Conservation (phyloP, 1,140 invertebrate species). For the Drosophila willistoni region DNA sequence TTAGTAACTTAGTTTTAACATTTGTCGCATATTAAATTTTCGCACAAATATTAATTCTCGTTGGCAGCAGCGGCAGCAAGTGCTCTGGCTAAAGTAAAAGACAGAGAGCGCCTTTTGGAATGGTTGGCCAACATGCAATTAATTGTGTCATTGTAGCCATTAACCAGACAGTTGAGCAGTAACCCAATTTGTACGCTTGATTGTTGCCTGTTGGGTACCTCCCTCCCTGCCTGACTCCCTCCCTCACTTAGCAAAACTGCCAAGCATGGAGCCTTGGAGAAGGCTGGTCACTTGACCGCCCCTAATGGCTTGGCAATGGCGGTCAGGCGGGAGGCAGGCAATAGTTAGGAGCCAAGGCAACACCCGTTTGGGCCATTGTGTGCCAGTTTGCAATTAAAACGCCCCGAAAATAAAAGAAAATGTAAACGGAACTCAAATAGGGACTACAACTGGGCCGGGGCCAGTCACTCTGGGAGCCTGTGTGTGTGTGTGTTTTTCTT, state of each 20-base stretch:
- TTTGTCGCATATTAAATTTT: constrained; percentile 70
- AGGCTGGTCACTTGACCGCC: constrained; percentile 49
- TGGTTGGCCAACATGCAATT: constrained; percentile 68
- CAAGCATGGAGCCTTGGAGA: background rate
- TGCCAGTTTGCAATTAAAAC: constrained; percentile 75
- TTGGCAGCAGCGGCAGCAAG: constrained; percentile 39
- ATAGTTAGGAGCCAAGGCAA: constrained; percentile 31
- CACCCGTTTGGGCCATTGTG: constrained; percentile 49
- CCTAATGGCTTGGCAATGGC: constrained; percentile 59
- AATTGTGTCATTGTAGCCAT: constrained; percentile 80
- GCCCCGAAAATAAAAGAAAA: constrained; percentile 54
- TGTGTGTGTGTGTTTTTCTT: background rate
- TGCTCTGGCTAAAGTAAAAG: too few species aligned
- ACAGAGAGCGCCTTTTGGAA: constrained; percentile 18
- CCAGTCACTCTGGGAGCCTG: background rate
- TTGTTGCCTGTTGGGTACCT: constrained; percentile 39
- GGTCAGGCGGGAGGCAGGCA: constrained; percentile 22
- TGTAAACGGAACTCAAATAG: background rate
- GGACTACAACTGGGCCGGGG: background rate
- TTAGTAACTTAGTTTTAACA: constrained; percentile 73
- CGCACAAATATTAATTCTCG: constrained; percentile 65
- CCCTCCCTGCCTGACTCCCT: background rate
- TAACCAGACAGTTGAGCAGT: constrained; percentile 80
- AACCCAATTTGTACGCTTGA: constrained; percentile 77
- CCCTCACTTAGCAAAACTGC: background rate